Percentiles rank a stretch among this genome's conserved stretches.
Conservation (phyloP, 1,140 invertebrate species). For the Oppia nitens region DNA sequence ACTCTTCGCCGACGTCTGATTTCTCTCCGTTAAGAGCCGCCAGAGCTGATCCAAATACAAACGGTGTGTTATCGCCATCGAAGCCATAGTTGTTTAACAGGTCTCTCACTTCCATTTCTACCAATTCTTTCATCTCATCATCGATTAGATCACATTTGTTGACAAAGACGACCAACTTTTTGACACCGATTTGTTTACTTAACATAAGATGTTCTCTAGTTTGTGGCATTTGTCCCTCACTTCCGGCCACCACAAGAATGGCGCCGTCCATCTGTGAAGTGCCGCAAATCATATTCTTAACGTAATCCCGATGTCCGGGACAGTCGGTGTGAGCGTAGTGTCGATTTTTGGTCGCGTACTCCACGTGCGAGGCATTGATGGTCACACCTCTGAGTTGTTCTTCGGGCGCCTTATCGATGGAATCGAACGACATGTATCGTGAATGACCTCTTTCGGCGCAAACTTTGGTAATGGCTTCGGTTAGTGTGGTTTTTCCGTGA, state of each 20-base stretch:
- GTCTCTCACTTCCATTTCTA: conserved; percentile 35
- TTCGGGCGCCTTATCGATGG: conserved; percentile 88
- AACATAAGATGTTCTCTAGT: conserved; percentile 93
- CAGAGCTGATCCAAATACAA: conserved; percentile 38
- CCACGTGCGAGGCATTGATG: conserved; percentile 84
- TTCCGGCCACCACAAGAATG: conserved; percentile 94
- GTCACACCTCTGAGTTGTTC: conserved; percentile 89
- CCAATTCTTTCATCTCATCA: conserved; percentile 39
- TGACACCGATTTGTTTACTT: conserved; percentile 62
- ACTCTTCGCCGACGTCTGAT: conserved; percentile 59
- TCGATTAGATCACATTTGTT: conserved; percentile 58
- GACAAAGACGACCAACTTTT: conserved; percentile 80
- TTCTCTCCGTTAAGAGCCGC: conserved; percentile 40
- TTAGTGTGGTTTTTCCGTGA: conserved; percentile 94
- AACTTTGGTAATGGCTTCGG: conserved; percentile 90
- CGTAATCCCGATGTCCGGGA: conserved; percentile 89
- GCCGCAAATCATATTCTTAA: conserved; percentile 99
- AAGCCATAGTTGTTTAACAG: conserved; percentile 36
- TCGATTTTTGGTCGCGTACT: conserved; percentile 62
- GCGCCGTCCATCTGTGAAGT: conserved; percentile 97
- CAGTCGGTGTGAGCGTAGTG: conserved; percentile 93
- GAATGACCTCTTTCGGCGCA: conserved; percentile 58
- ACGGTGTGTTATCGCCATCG: conserved; percentile 34
- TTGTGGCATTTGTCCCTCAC: conserved; percentile 98
- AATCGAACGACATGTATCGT: conserved; percentile 61